A percentile compares a stretch with the other conserved stretches of the same genome.
Evolutionary conservation across 2,888 invertebrate genomes (phyloP).

Genomic region (Omphaloscelis lunosa): DNA sequence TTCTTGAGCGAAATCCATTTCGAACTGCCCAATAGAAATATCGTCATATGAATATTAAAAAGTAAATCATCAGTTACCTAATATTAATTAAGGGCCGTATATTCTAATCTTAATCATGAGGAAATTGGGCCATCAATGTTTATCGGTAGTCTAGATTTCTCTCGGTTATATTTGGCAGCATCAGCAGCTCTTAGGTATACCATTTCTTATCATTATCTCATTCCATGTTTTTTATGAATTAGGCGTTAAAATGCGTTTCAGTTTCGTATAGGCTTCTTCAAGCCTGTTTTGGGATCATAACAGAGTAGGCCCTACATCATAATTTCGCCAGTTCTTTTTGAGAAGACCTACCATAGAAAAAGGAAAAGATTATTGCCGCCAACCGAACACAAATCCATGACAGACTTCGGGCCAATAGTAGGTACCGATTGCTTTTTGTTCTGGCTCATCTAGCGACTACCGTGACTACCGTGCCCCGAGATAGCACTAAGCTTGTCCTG

Average conservation of each 20-base stretch:
- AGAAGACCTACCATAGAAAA: too few species aligned
- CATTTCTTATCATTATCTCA: too few species aligned
- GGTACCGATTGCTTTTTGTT: too few species aligned
- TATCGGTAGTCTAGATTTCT: slow-evolving; percentile 31
- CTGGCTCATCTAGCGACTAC: too few species aligned
- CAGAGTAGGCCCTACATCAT: neutral
- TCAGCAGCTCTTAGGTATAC: too few species aligned
- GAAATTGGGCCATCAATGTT: slow-evolving; percentile 34
- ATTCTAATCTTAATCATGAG: slow-evolving; percentile 23
- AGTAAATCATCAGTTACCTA: slow-evolving; percentile 59
- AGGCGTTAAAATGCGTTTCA: neutral
- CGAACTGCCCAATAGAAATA: slow-evolving; percentile 32
- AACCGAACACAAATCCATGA: neutral
- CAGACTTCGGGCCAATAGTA: too few species aligned
- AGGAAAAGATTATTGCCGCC: neutral
- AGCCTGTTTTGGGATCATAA: neutral
- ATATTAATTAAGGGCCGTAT: slow-evolving; percentile 49
- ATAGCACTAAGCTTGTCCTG: too few species aligned
- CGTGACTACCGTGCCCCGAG: too few species aligned
- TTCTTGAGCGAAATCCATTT: slow-evolving; percentile 10
- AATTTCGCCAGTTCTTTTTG: neutral
- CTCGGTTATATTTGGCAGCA: neutral
- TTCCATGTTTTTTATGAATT: neutral
- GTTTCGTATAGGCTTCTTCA: neutral
- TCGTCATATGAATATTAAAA: slow-evolving; percentile 66